phyloP scores from a whole-genome alignment of 2,888 invertebrate species.

The Stegophylla sp. region DNA sequence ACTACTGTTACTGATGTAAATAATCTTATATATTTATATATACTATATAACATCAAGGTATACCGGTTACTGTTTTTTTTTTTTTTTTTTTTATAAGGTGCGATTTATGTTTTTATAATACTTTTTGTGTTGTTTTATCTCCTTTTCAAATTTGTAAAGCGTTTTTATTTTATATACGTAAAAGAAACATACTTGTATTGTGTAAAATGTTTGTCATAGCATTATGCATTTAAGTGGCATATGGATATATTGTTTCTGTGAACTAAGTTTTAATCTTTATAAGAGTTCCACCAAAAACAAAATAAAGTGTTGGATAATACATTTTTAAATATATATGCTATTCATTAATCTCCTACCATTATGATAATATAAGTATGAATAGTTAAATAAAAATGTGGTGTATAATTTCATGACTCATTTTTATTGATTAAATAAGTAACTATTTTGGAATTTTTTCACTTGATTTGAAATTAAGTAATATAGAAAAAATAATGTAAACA shows the following conservation, averaged over 20 bases:
- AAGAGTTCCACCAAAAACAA: conserved; percentile 41
- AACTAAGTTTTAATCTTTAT: conserved; percentile 45
- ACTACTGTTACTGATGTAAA: conserved; percentile 27
- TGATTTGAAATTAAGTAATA: no score
- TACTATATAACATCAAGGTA: conserved; percentile 38
- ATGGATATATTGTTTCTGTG: conserved; percentile 39
- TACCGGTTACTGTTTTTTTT: conserved; percentile 54
- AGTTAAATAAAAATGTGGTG: no score
- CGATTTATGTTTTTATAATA: conserved; percentile 47
- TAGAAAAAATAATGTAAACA: no score
- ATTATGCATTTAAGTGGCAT: conserved; percentile 19
- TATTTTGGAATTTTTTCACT: no score
- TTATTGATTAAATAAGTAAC: no score
- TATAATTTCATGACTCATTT: no score
- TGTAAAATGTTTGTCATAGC: conserved; percentile 21
- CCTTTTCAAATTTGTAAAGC: conserved; percentile 54
- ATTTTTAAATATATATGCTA: conserved; percentile 32
- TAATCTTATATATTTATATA: conserved; percentile 47
- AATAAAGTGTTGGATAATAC: conserved; percentile 44
- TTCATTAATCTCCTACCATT: neutral
- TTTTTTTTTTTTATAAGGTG: conserved; percentile 43
- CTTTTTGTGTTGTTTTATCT: conserved; percentile 37
- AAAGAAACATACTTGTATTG: conserved; percentile 21
- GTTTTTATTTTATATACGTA: conserved; percentile 51
- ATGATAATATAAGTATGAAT: no score